phyloP scores from a whole-genome alignment of 37 sponge, comb jelly and placozoan genomes.

The Theonella swinhoei region DNA sequence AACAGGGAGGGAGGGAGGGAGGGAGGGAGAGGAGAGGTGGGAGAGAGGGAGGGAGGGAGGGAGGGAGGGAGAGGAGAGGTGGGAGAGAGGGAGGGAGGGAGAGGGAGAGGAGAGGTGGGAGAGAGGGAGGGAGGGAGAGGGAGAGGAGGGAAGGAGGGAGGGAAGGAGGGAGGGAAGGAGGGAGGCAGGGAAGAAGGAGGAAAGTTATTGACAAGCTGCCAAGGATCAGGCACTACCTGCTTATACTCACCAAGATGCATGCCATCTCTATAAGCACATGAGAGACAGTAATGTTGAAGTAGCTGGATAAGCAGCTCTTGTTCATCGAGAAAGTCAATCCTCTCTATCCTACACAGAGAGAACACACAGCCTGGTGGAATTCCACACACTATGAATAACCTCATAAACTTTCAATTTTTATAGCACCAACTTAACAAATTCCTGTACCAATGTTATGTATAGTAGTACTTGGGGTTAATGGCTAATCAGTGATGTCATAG shows the following conservation, averaged over 20 bases:
- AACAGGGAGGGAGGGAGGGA: conserved; percentile 7
- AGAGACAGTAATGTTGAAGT: conserved; percentile 83
- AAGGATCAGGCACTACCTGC: too few species aligned
- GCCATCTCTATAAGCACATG: conserved; percentile 78
- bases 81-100: conserved; percentile 4
- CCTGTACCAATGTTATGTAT: too few species aligned
- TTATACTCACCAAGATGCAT: conserved; percentile 18
- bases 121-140: too few species aligned
- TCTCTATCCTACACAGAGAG: conserved; percentile 66
- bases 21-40: conserved; percentile 12
- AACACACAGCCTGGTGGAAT: neutral
- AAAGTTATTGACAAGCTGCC: too few species aligned
- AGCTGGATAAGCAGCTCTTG: conserved; percentile 79
- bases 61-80: conserved; percentile 13
- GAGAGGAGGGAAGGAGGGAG: conserved; percentile 7
- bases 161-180: conserved; percentile 2
- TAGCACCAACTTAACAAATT: too few species aligned
- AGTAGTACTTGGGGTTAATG: neutral
- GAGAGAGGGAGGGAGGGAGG: too few species aligned
- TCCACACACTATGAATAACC: too few species aligned
- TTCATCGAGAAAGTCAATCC: conserved; percentile 89
- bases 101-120: conserved; percentile 1
- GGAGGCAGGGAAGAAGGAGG: neutral
- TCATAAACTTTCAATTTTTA: too few species aligned
- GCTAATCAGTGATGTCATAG: neutral